A percentile compares a stretch with the other conserved stretches of the same genome.
These are phyloP conservation scores for Pampusana beccarii DNA, from an alignment of 2,113 vertebrate genomes.

Conservation along the genomic window DNA sequence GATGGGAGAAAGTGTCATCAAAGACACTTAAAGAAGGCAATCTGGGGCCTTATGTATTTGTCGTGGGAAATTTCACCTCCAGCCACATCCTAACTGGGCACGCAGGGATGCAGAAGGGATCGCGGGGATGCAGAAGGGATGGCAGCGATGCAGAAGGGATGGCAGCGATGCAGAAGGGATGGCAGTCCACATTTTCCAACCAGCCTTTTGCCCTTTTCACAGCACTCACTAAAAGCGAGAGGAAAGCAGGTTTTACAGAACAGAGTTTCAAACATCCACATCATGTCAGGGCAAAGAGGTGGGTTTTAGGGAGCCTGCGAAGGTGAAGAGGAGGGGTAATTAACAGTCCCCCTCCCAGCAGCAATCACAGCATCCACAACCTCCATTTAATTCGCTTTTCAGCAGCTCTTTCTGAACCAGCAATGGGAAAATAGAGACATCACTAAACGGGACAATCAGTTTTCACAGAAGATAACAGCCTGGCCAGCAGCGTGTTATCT, in stretches of 20 bases:
- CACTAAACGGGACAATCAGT: not conserved
- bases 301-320: not conserved
- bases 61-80: not conserved
- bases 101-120: not conserved
- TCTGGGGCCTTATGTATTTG: not conserved
- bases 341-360: not conserved
- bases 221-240: not conserved
- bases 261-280: accelerated
- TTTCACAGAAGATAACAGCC: not conserved
- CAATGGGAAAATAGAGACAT: not conserved
- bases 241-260: not conserved
- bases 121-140: no score
- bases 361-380: not conserved
- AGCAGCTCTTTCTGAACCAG: not conserved
- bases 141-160: not conserved
- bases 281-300: accelerated
- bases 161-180: not conserved
- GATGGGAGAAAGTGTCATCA: not conserved
- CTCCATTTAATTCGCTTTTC: not conserved
- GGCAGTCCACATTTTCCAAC: not conserved
- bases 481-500: not conserved
- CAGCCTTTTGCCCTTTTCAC: not conserved
- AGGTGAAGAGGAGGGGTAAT: not conserved
- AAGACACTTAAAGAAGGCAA: not conserved
- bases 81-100: not conserved